These are phyloP conservation scores for Torymus auratus DNA, from an alignment of 2,888 invertebrate species.

Conservation along the genomic window DNA sequence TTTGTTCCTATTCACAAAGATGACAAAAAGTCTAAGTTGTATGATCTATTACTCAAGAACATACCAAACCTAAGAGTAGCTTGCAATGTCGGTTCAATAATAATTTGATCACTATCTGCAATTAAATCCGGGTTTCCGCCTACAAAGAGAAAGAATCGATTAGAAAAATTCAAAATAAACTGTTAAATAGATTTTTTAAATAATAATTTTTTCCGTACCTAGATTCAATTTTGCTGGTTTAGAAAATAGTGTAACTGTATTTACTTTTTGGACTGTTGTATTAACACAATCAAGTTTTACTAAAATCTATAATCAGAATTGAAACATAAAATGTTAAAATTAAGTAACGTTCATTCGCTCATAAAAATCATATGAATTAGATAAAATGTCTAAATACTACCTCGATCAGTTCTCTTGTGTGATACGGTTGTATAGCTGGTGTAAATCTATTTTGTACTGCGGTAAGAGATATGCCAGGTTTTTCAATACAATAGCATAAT, in stretches of 20 bases:
- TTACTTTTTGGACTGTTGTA: slow-evolving; percentile 72
- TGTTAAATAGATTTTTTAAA: too few species aligned
- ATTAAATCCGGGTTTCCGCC: slow-evolving; percentile 77
- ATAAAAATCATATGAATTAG: background rate
- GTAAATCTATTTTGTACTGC: slow-evolving; percentile 81
- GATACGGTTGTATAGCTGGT: slow-evolving; percentile 82
- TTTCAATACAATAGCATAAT: slow-evolving; percentile 81
- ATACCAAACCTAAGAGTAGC: slow-evolving; percentile 78
- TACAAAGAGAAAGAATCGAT: slow-evolving; percentile 62
- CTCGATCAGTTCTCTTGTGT: slow-evolving; percentile 81
- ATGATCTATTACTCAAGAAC: slow-evolving; percentile 80
- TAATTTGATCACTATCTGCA: slow-evolving; percentile 76
- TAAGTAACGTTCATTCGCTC: background rate
- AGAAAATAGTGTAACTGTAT: slow-evolving; percentile 77
- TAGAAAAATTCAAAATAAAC: too few species aligned
- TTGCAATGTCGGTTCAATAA: slow-evolving; percentile 77
- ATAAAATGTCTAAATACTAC: slow-evolving; percentile 70
- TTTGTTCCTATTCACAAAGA: slow-evolving; percentile 52
- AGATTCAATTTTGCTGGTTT: slow-evolving; percentile 71
- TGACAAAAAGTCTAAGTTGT: slow-evolving; percentile 77
- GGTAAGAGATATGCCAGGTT: slow-evolving; percentile 80
- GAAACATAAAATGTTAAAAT: background rate
- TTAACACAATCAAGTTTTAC: slow-evolving; percentile 79
- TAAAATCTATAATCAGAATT: slow-evolving; percentile 77
- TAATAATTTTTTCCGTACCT: slow-evolving; percentile 67